phyloP scores from a whole-genome alignment of 2,113 vertebrate species.

The Capreolus pygargus region DNA sequence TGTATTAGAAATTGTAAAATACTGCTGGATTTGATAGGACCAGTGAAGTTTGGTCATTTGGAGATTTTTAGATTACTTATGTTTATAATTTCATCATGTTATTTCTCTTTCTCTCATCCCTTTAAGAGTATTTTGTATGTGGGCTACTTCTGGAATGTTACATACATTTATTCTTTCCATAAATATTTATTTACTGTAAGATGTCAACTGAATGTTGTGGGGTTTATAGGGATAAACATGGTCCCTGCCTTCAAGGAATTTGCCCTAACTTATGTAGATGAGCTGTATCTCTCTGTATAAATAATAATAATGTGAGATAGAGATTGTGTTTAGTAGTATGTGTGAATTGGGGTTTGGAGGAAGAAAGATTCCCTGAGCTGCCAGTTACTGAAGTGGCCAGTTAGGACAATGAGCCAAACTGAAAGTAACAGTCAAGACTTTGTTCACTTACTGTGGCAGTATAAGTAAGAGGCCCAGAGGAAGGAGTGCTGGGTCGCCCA shows the following conservation, averaged over 20 bases:
- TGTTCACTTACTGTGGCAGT: background rate
- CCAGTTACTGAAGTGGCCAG: background rate
- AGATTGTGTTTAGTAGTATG: background rate
- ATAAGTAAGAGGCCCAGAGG: background rate
- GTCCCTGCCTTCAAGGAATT: constrained; percentile 1
- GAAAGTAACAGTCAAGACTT: background rate
- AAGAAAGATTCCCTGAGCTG: background rate
- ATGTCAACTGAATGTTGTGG: constrained; percentile 62
- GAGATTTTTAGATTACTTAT: constrained; percentile 56
- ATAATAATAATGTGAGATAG: background rate
- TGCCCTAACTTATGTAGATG: background rate
- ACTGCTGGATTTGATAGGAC: constrained; percentile 72
- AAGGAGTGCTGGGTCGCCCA: background rate
- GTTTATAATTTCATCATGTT: constrained; percentile 33
- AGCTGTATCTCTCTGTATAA: background rate
- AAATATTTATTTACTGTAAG: background rate
- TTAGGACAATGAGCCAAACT: background rate
- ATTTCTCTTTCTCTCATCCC: background rate
- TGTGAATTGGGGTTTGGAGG: background rate
- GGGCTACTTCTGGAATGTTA: background rate
- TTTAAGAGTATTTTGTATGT: constrained; percentile 17
- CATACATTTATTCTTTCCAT: constrained; percentile 13
- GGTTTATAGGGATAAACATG: background rate
- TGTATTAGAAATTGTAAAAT: constrained; percentile 70
- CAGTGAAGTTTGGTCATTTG: constrained; percentile 55